Evolutionary conservation across 2,797 vertebrate species (phyloP), one percentile per base, ranked within the genome.

Genomic region (Hypotaenidia philippensis): DNA sequence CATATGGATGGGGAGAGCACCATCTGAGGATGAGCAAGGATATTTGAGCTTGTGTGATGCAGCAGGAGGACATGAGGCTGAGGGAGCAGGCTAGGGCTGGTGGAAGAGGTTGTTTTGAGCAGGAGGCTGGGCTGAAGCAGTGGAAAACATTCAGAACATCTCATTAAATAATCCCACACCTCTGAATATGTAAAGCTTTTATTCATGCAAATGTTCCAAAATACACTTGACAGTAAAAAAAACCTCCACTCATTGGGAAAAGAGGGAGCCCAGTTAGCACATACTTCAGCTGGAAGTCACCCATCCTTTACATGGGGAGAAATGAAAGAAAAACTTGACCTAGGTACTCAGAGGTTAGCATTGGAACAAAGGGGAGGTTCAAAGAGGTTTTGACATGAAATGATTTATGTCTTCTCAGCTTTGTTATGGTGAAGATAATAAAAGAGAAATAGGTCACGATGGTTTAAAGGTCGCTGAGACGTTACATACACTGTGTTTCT

Each of bases 401-500:
- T 60, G 49, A 60, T 82, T 75, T 82, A 13, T 90, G 40, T 32
- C 44, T 91, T 60, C 70, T 88, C 18, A 74, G 13, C 31, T 86
- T 82, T 66, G 4, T 34, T 40, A 1, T 52, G 19, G 18, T 38
- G 44, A 88, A 72, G 29, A 72, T 65, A 85, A 77, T 71, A 59
- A 93, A 93, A 47, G 9, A 94, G 57, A 89, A 86, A 68, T 64
- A 90, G 82, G 61, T 77, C 61, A 68, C 32, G 0, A 2, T 29
- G 27, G 22, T 76, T 91, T 86, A 66, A 47, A 87, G 27, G 38
- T 79, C 6, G 3, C 31, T 72, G 9, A 9, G 41, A 81, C 14
- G 29, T 55, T 82, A 63, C 3, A 13, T 56, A 23, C 52, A 21
- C 44, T 40, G 5, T 60, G 19, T 69, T 88, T 91, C 93, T 78